phyloP scores from a whole-genome alignment of 2,113 vertebrate genomes.

The Toxotes chatareus region DNA sequence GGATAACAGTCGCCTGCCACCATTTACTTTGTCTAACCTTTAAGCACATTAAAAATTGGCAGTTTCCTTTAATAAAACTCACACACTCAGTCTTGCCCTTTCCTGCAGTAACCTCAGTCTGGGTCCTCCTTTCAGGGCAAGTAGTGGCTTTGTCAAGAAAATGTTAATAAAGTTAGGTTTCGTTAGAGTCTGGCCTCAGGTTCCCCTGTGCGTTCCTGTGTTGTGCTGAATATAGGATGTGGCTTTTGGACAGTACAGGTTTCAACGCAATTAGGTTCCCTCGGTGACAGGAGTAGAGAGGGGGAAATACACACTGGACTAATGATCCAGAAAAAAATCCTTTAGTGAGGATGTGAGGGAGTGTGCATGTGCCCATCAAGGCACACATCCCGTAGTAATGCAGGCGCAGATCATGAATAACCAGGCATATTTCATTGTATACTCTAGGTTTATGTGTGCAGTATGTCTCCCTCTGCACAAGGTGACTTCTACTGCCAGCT shows the following conservation, averaged over 20 bases:
- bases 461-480: neutral
- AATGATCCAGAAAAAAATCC: conserved; percentile 41
- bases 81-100: conserved; percentile 40
- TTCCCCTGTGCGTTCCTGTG: conserved; percentile 29
- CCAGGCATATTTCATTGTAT: neutral
- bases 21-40: conserved; percentile 62
- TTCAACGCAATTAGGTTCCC: conserved; percentile 39
- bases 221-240: conserved; percentile 22
- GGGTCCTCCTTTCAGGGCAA: conserved; percentile 40
- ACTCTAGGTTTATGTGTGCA: neutral
- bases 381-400: neutral
- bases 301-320: neutral
- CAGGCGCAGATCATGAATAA: neutral
- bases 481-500: conserved; percentile 15
- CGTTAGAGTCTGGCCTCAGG: neutral
- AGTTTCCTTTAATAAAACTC: conserved; percentile 46
- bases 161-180: conserved; percentile 57
- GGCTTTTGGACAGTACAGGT: neutral
- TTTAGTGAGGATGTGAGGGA: conserved; percentile 22
- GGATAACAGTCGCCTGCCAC: neutral
- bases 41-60: conserved; percentile 30
- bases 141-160: conserved; percentile 47
- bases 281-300: conserved; percentile 34
- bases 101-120: conserved; percentile 39
- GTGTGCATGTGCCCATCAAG: neutral